These are phyloP conservation scores for Lateolabrax maculatus DNA, from an alignment of 2,797 vertebrate genomes.

Conservation along the genomic window DNA sequence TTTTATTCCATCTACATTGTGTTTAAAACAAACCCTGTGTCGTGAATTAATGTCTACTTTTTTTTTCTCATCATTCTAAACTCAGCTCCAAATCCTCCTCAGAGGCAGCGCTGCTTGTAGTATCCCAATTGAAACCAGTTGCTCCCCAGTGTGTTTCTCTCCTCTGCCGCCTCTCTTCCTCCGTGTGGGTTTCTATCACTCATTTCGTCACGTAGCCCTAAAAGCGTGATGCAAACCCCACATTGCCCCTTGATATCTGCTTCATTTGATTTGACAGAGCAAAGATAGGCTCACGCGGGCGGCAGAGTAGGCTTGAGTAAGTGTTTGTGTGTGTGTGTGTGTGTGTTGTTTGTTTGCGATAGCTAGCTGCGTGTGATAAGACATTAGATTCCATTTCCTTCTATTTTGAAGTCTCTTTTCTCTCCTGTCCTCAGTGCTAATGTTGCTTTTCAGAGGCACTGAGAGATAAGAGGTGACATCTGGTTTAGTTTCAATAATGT, in stretches of 20 bases:
- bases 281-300: conserved; percentile 51
- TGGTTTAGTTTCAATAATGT: conserved; percentile 92
- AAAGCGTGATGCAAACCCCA: conserved; percentile 57
- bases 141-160: conserved; percentile 53
- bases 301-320: conserved; percentile 34
- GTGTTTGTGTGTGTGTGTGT: conserved; percentile 31
- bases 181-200: conserved; percentile 68
- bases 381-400: conserved; percentile 65
- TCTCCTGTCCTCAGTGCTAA: conserved; percentile 75
- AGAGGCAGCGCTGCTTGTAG: conserved; percentile 31
- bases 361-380: conserved; percentile 51
- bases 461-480: conserved; percentile 94
- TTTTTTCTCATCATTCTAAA: conserved; percentile 46
- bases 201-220: conserved; percentile 67
- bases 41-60: conserved; percentile 60
- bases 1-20: conserved; percentile 60
- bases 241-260: conserved; percentile 68
- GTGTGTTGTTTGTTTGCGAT: conserved; percentile 63
- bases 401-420: conserved; percentile 65
- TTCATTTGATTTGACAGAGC: conserved; percentile 72
- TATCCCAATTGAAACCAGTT: conserved; percentile 77
- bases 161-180: conserved; percentile 44
- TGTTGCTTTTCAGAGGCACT: conserved; percentile 89
- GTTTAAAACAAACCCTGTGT: conserved; percentile 69
- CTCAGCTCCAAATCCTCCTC: conserved; percentile 42